Conservation (phyloP, 2,888 invertebrate genomes). For the Ochlodes sylvanus region DNA sequence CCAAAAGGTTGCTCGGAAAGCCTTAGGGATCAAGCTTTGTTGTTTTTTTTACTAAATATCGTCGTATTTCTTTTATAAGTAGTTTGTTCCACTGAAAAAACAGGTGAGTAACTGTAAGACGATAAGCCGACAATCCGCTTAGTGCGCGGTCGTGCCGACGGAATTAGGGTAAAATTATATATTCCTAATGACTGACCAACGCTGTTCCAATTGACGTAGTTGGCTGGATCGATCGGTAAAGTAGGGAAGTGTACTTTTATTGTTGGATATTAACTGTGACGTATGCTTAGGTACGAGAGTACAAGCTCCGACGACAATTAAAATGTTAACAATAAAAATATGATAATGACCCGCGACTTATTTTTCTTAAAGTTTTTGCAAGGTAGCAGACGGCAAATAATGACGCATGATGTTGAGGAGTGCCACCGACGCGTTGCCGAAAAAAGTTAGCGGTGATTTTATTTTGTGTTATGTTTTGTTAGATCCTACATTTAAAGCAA, state of each 20-base stretch:
- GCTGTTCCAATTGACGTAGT: conserved; percentile 36
- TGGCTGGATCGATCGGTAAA: conserved; percentile 1
- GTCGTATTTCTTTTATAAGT: conserved; percentile 66
- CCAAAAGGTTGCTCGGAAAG: conserved; percentile 75
- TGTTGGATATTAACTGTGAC: neutral
- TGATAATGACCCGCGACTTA: no score
- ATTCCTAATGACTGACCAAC: conserved; percentile 64
- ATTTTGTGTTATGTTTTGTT: no score
- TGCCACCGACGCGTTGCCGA: no score
- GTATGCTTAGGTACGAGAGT: no score
- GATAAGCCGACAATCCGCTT: conserved; percentile 83
- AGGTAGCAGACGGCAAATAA: no score
- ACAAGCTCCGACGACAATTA: no score
- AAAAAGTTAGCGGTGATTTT: no score
- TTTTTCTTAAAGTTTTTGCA: no score
- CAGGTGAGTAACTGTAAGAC: conserved; percentile 73
- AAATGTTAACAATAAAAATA: no score
- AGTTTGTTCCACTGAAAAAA: conserved; percentile 77
- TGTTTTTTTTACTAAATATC: conserved; percentile 67
- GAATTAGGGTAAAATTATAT: conserved; percentile 78
- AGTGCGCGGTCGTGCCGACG: conserved; percentile 67
- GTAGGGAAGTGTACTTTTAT: conserved; percentile 6
- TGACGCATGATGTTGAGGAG: no score
- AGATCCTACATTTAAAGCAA: no score
- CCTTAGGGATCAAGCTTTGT: conserved; percentile 77